A percentile compares a stretch with the other conserved stretches of the same genome.
Conservation (phyloP, 2,797 vertebrate species). For the Centroberyx gerrardi region DNA sequence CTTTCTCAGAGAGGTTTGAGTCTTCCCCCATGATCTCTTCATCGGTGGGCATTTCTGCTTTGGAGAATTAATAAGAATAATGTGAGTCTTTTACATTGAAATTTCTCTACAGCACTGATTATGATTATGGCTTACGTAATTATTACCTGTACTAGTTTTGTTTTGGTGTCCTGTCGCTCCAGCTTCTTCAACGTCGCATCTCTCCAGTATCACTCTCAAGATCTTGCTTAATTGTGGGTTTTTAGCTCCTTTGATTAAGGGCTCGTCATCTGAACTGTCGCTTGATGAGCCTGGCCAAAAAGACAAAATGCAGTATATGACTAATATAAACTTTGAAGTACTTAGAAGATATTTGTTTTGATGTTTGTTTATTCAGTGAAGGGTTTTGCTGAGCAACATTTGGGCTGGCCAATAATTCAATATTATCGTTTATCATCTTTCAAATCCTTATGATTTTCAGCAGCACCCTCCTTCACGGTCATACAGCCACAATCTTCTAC, state of each 20-base stretch:
- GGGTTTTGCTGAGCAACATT: too few relatives aligned
- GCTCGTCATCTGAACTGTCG: conserved; percentile 60
- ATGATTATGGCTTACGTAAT: background rate
- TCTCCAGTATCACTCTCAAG: conserved; percentile 67
- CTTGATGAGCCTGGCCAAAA: conserved; percentile 34
- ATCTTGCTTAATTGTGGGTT: conserved; percentile 73
- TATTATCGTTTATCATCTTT: too few relatives aligned
- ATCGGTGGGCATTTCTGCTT: conserved; percentile 15
- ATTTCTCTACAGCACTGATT: background rate
- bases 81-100: conserved; percentile 2
- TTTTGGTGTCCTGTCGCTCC: background rate
- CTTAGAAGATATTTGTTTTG: too few relatives aligned
- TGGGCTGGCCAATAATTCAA: too few relatives aligned
- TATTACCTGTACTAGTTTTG: conserved; percentile 44
- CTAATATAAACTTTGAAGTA: background rate
- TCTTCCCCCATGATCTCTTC: conserved; percentile 1
- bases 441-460: too few relatives aligned
- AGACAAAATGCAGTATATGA: background rate
- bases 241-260: conserved; percentile 25
- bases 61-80: conserved; percentile 3
- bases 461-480: too few relatives aligned
- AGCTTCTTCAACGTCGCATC: conserved; percentile 60
- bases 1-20: conserved; percentile 17
- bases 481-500: too few relatives aligned
- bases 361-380: too few relatives aligned